Base-by-base conservation (phyloP, 2,888 invertebrate genomes). In the Ophioninae sp. region DNA sequence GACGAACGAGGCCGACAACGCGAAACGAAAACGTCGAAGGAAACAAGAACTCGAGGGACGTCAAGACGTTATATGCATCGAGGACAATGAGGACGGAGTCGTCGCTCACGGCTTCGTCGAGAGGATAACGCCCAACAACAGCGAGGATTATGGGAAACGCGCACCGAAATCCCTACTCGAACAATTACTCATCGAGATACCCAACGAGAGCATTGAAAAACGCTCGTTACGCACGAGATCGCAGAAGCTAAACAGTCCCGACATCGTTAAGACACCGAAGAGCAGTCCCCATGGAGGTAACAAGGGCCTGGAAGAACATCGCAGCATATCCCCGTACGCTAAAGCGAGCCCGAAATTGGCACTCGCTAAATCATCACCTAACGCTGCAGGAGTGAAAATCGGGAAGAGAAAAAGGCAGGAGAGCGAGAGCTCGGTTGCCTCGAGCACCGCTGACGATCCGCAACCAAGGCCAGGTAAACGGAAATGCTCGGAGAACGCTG, bases 101-200 rank as follows among this genome's bases (percentile, higher is more conserved):
- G 77, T 63, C 2, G 81, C 10, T 2, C 20, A 87, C 7, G 91
- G 91, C 30, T 92, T 91, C 82, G 92, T 91, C 23, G 92, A 92
- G 63, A 89, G 91, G 75, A 85, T 88, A 9, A 44, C 79, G n/a
- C 88, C 89, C 30, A 91, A 90, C 63, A 91, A 87, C 74, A 85
- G 89, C 9, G 92, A 92, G 5, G 92, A 92, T 22, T 92, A 90
- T 67, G 89, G 90, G 1, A 92, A 91, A 51, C 87, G 91, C 17
- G 88, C 90, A 5, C 88, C 90, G 3, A 93, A 93, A 81, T 95
- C 95, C 76, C 91, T 96, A 71, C 93, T 97, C 63, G 96, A 97
- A 90, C 97, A 97, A 91, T 94, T 97, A 88, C 94, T 97, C 1
- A 97, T 97, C 88, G 97, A 97, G 92, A 97, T 97, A 88, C 97